These are phyloP conservation scores for Hippolais icterina DNA, from an alignment of 2,113 vertebrate species.

Conservation along the genomic window DNA sequence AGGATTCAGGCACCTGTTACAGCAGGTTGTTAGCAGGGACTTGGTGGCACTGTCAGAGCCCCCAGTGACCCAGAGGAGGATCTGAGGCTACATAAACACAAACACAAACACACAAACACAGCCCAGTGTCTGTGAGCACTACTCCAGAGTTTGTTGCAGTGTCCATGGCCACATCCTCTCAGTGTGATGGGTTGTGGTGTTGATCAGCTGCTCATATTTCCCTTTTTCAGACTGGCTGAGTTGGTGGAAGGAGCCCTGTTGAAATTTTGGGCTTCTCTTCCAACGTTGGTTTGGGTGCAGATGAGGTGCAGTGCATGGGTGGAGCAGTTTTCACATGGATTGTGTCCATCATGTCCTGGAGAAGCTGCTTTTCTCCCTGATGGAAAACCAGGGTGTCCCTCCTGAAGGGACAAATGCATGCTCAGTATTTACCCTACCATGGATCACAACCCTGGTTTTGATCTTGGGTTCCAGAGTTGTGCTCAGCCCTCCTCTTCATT, in stretches of 20 bases:
- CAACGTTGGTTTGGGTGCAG: not conserved
- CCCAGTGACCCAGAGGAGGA: fast-evolving
- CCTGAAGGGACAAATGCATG: not conserved
- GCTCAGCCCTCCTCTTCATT: not conserved
- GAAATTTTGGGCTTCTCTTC: not conserved
- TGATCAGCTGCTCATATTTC: not conserved
- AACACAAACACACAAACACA: not conserved
- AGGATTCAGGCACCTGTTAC: not conserved
- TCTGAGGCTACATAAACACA: not conserved
- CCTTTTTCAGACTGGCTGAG: not conserved
- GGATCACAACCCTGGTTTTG: not conserved
- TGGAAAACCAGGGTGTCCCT: not conserved
- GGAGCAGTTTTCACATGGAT: not conserved
- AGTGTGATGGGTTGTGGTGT: not conserved
- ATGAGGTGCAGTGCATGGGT: not conserved
- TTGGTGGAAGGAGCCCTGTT: not conserved
- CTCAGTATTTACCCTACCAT: not conserved
- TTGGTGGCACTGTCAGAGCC: not conserved
- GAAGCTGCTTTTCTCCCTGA: not conserved
- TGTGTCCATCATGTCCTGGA: not conserved
- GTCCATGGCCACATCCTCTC: not conserved
- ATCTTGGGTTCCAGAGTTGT: not conserved
- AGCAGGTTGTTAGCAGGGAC: not conserved
- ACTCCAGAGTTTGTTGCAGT: not conserved
- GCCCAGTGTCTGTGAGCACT: not conserved